phyloP scores from a whole-genome alignment of 2,888 invertebrate species.

The Watsonalla binaria region DNA sequence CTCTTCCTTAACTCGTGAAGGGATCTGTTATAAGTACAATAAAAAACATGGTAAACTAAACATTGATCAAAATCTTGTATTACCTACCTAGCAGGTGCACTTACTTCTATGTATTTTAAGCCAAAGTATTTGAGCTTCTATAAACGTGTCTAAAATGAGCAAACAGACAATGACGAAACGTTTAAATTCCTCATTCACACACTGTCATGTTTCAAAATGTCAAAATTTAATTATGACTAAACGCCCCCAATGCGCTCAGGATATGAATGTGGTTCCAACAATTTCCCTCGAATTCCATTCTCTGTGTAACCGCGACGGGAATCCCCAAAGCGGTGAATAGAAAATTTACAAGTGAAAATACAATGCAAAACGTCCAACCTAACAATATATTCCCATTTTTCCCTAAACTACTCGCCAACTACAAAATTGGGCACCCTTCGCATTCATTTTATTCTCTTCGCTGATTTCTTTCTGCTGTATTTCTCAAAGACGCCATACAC shows the following conservation, averaged over 20 bases:
- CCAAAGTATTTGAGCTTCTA: too few relatives aligned
- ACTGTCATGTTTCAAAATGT: neutral
- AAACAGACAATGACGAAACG: too few relatives aligned
- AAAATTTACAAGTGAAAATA: slow-evolving; percentile 12
- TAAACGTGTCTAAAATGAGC: too few relatives aligned
- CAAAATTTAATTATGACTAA: neutral
- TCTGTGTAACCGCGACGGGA: slow-evolving; percentile 17
- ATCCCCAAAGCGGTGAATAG: slow-evolving; percentile 2
- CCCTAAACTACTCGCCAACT: slow-evolving; percentile 5
- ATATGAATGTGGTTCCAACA: slow-evolving; percentile 14
- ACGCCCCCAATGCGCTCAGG: neutral
- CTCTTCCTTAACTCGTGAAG: too few relatives aligned
- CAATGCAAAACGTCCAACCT: slow-evolving; percentile 13
- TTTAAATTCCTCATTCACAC: too few relatives aligned
- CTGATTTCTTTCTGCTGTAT: neutral
- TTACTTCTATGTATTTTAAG: too few relatives aligned
- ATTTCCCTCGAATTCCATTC: slow-evolving; percentile 23
- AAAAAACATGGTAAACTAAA: too few relatives aligned
- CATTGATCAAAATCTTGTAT: too few relatives aligned
- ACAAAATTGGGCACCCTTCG: slow-evolving; percentile 12
- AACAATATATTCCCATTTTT: slow-evolving; percentile 12
- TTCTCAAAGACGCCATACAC: neutral
- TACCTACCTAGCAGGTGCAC: too few relatives aligned
- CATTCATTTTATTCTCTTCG: neutral
- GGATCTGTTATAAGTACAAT: too few relatives aligned